Percentiles rank a stretch among this genome's conserved stretches.
Conservation (phyloP, 2,797 vertebrate genomes). For the Coilia nasus region DNA sequence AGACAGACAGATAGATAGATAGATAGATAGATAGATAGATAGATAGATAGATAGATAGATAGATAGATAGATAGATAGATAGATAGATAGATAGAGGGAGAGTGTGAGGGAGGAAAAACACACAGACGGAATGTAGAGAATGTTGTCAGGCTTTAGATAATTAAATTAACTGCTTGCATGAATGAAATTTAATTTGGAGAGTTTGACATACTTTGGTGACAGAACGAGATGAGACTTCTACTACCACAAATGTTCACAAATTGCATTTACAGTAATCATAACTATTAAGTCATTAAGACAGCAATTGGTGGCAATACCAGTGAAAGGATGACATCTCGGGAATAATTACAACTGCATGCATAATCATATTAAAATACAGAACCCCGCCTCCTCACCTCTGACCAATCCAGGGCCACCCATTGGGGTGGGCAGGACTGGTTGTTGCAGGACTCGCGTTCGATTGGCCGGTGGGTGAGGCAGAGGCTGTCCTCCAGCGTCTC, state of each 20-base stretch:
- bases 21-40: no score
- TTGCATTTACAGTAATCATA: background rate
- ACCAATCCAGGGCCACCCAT: conserved; percentile 97
- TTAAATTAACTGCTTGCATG: background rate
- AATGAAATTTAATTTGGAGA: background rate
- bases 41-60: no score
- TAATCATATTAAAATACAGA: background rate
- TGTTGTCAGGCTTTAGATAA: background rate
- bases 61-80: no score
- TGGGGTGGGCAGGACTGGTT: conserved; percentile 97
- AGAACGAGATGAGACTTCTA: background rate
- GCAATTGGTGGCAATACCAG: background rate
- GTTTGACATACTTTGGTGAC: background rate
- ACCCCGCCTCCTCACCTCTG: conserved; percentile 80
- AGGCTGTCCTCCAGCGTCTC: conserved; percentile 89
- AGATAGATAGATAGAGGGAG: background rate
- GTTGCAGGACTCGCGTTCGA: conserved; percentile 94
- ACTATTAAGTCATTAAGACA: background rate
- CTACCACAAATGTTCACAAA: background rate
- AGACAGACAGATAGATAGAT: no score
- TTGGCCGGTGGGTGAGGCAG: conserved; percentile 91
- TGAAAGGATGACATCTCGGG: background rate
- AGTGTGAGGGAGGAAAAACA: background rate
- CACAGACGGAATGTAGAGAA: background rate
- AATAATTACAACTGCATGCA: background rate